These are phyloP conservation scores for Stenodera caucasica DNA, from an alignment of 2,888 invertebrate species.

Conservation along the genomic window DNA sequence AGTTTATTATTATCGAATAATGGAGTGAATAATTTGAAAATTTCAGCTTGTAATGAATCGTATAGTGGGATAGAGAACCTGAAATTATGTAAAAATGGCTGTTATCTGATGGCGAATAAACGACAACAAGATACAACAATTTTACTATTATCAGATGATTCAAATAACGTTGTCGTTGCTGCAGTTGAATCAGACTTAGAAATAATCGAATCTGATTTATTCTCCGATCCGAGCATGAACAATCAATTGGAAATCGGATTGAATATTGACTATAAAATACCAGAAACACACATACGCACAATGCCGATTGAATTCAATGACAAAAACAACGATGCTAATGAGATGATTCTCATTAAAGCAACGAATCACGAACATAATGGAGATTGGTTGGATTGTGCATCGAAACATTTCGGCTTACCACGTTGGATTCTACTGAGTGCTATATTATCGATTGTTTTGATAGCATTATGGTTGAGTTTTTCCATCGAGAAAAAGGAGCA, in stretches of 20 bases:
- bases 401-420: conserved; percentile 58
- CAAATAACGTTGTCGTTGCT: conserved; percentile 36
- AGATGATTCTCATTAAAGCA: conserved; percentile 13
- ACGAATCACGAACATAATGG: conserved; percentile 26
- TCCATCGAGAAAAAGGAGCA: conserved; percentile 41
- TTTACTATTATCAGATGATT: conserved; percentile 32
- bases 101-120: conserved; percentile 43
- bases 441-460: conserved; percentile 54
- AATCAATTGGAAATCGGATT: conserved; percentile 48
- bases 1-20: conserved; percentile 9
- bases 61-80: conserved; percentile 36
- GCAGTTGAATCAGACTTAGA: conserved; percentile 44
- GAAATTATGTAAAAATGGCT: conserved; percentile 42
- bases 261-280: conserved; percentile 50
- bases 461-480: conserved; percentile 58
- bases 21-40: conserved; percentile 7
- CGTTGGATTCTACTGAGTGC: conserved; percentile 54
- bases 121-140: conserved; percentile 37
- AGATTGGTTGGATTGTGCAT: conserved; percentile 53
- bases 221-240: conserved; percentile 50
- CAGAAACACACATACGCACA: conserved; percentile 51
- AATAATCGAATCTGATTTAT: conserved; percentile 44
- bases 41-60: conserved; percentile 46
- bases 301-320: conserved; percentile 47
- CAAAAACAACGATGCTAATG: conserved; percentile 14